Percentiles rank a stretch among this genome's conserved stretches.
These are phyloP conservation scores for Nibea coibor DNA, from an alignment of 2,113 vertebrate genomes.

Conservation along the genomic window DNA sequence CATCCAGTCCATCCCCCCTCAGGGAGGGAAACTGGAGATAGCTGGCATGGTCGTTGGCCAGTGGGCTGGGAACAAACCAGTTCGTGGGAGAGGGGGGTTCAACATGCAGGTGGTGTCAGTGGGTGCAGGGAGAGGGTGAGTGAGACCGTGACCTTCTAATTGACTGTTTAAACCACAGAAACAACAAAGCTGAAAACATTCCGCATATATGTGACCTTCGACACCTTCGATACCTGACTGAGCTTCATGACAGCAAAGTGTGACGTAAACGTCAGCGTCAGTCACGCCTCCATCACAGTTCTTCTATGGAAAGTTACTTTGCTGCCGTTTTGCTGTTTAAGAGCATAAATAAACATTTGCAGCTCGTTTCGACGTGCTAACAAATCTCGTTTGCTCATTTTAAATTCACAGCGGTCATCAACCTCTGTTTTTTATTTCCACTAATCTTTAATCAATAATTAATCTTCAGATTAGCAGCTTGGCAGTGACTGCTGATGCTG, in stretches of 20 bases:
- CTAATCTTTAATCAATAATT: neutral
- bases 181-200: neutral
- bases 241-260: too few species aligned
- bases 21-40: constrained; percentile 94
- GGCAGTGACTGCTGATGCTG: too few species aligned
- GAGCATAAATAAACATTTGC: too few species aligned
- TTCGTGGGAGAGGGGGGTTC: constrained; percentile 89
- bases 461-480: neutral
- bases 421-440: too few species aligned
- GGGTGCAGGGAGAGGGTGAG: constrained; percentile 90
- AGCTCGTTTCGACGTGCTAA: neutral
- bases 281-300: too few species aligned
- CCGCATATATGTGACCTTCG: too few species aligned
- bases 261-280: too few species aligned
- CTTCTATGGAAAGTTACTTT: neutral
- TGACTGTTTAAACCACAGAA: neutral
- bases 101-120: constrained; percentile 94
- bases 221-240: too few species aligned
- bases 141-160: neutral
- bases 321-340: neutral
- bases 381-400: neutral
- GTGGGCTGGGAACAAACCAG: constrained; percentile 92
- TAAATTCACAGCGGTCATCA: neutral
- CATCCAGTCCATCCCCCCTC: constrained; percentile 91
- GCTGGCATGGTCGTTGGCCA: constrained; percentile 95